These are phyloP conservation scores for Ovis canadensis DNA, from an alignment of 2,113 vertebrate genomes.

Conservation along the genomic window DNA sequence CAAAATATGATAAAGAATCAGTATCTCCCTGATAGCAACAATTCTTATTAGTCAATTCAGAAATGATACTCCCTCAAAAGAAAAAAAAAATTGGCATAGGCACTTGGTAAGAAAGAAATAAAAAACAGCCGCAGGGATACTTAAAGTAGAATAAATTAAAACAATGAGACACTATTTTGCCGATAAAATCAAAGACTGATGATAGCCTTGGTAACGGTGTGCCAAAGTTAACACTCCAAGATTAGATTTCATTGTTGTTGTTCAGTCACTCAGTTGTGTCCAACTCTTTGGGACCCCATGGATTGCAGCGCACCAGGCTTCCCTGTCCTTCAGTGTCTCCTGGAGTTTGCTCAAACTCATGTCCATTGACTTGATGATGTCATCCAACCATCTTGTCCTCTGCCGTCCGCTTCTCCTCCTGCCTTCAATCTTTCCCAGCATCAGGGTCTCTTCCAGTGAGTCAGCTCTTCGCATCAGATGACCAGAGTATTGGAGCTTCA, in stretches of 20 bases:
- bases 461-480: not conserved
- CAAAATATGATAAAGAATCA: slow-evolving; percentile 10
- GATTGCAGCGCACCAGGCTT: not conserved
- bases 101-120: not conserved
- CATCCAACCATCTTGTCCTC: not conserved
- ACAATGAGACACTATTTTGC: not conserved
- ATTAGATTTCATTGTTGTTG: not conserved
- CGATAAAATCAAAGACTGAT: not conserved
- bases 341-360: not conserved
- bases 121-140: not conserved
- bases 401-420: not conserved
- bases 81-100: not conserved
- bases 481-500: not conserved
- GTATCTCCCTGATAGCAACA: not conserved
- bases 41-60: not conserved
- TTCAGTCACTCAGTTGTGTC: not conserved
- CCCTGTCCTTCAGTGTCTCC: not conserved
- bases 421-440: not conserved
- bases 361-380: not conserved
- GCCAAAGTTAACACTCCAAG: not conserved
- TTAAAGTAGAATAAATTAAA: not conserved
- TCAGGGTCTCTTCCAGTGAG: not conserved
- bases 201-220: not conserved
- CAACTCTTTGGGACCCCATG: not conserved
- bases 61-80: not conserved